These are phyloP conservation scores for Gorsachius magnificus DNA, from an alignment of 2,797 vertebrate species.

Conservation along the genomic window DNA sequence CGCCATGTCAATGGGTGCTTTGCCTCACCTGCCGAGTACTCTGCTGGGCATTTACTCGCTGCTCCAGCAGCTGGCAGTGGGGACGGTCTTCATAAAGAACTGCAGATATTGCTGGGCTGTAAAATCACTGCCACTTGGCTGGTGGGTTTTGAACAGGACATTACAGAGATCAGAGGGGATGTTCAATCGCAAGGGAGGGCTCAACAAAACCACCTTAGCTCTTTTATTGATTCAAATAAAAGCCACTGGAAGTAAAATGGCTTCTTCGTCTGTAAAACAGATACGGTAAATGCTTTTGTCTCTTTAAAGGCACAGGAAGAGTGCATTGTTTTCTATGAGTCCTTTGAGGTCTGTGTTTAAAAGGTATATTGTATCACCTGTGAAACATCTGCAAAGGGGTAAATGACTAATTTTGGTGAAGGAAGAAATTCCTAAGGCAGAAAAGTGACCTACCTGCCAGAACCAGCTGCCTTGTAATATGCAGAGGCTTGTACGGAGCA, in stretches of 20 bases:
- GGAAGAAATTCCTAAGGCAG: neutral
- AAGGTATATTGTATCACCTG: neutral
- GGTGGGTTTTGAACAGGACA: neutral
- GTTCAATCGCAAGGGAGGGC: neutral
- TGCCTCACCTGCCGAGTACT: neutral
- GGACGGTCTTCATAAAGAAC: neutral
- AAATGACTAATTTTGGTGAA: neutral
- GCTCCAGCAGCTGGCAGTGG: neutral
- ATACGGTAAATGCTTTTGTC: neutral
- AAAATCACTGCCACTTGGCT: neutral
- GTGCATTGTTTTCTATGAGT: neutral
- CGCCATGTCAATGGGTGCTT: neutral
- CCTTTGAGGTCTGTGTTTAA: neutral
- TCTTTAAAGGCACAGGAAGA: neutral
- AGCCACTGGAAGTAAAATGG: neutral
- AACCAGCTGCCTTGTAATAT: conserved; percentile 95
- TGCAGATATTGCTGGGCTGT: neutral
- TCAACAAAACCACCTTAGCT: neutral
- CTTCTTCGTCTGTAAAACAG: neutral
- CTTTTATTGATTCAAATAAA: neutral
- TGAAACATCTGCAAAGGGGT: neutral
- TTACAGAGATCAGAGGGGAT: neutral
- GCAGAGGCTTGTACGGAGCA: conserved; percentile 85
- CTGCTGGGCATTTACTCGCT: neutral
- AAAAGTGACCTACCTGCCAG: conserved; percentile 87